These are phyloP conservation scores for Phyllostomus discolor DNA, from an alignment of 2,113 vertebrate genomes.

Conservation along the genomic window DNA sequence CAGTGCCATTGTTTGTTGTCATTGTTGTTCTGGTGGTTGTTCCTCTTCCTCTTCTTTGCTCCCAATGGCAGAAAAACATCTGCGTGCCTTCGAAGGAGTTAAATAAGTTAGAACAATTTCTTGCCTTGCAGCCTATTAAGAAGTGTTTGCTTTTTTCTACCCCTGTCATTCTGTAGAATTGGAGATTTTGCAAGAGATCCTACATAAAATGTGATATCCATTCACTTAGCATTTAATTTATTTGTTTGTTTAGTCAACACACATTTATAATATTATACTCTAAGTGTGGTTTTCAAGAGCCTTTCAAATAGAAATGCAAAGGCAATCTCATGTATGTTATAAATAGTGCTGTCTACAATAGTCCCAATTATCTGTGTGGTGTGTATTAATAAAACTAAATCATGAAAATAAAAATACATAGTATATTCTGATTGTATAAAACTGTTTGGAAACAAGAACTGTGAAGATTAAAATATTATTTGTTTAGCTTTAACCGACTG, in stretches of 20 bases:
- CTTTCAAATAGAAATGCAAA: not conserved
- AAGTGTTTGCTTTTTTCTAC: not conserved
- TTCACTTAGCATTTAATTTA: slow-evolving; percentile 9
- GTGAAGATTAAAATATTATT: not conserved
- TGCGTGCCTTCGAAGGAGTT: slow-evolving; percentile 43
- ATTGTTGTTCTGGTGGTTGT: not conserved
- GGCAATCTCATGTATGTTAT: not conserved
- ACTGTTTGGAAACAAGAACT: not conserved
- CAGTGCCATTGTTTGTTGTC: not conserved
- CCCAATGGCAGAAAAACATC: slow-evolving; percentile 68
- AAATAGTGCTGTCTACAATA: not conserved
- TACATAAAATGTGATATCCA: not conserved
- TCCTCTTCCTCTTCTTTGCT: slow-evolving; percentile 67
- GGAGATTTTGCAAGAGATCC: not conserved
- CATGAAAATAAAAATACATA: not conserved
- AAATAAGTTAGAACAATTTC: slow-evolving; percentile 14
- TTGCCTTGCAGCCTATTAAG: slow-evolving; percentile 49
- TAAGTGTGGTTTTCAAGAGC: not conserved
- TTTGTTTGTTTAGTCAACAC: not conserved
- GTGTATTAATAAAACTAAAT: not conserved
- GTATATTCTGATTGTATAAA: not conserved
- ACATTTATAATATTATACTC: not conserved
- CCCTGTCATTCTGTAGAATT: slow-evolving; percentile 12
- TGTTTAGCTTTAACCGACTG: not conserved
- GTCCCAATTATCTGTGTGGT: not conserved